A percentile compares a stretch with the other conserved stretches of the same genome.
Evolutionary conservation across 1,140 invertebrate genomes (phyloP).

Genomic region (Drosophila sturtevanti): DNA sequence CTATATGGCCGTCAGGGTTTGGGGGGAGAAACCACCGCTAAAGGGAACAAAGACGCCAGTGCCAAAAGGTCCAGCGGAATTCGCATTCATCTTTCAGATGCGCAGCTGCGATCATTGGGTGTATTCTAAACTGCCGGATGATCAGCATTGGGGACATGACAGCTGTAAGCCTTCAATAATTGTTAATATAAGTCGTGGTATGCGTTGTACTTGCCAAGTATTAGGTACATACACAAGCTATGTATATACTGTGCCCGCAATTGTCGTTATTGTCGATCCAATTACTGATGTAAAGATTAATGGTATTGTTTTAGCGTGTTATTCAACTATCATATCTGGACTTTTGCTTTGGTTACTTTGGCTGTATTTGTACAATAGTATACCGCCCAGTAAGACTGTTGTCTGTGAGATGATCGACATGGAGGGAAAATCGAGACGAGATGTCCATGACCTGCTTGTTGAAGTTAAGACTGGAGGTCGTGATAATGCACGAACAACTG

Average conservation of each 20-base stretch:
- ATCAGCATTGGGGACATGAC: constrained; percentile 5
- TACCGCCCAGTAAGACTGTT: constrained; percentile 18
- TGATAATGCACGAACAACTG: constrained; percentile 37
- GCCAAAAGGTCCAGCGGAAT: constrained; percentile 16
- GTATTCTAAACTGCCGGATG: background rate
- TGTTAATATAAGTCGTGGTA: background rate
- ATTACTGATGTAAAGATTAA: background rate
- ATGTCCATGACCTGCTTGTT: constrained; percentile 47
- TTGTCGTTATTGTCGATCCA: background rate
- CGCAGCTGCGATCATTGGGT: constrained; percentile 49
- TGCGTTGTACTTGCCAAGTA: constrained; percentile 33
- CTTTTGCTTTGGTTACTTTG: background rate
- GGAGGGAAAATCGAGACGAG: background rate
- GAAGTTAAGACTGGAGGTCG: constrained; percentile 42
- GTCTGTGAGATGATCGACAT: constrained; percentile 2
- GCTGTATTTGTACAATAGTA: constrained; percentile 7
- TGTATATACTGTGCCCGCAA: constrained; percentile 18
- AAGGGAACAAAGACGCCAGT: background rate
- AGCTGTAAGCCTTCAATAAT: constrained; percentile 28
- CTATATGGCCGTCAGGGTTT: constrained; percentile 34
- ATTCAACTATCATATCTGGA: background rate
- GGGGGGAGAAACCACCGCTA: no score
- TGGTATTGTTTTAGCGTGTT: background rate
- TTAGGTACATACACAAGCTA: constrained; percentile 55
- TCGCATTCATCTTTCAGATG: constrained; percentile 44